Evolutionary conservation across 2,888 invertebrate genomes (phyloP).

Genomic region (Aethes cnicana): DNA sequence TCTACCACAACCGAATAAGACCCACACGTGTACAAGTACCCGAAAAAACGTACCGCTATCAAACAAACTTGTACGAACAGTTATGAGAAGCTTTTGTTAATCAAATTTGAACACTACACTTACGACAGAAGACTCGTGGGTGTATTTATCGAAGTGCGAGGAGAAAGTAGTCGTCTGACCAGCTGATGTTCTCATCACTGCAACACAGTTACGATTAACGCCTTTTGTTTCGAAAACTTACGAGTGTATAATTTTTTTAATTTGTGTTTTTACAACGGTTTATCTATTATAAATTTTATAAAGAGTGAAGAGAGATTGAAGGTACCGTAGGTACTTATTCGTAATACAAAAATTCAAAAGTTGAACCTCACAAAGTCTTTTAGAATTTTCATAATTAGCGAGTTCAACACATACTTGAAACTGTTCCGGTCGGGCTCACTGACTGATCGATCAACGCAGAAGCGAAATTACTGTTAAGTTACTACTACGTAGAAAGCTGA

Average conservation of each 20-base stretch:
- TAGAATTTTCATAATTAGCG: no score
- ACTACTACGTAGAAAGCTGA: no score
- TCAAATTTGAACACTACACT: conserved; percentile 2
- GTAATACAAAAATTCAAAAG: no score
- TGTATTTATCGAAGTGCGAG: conserved; percentile 1
- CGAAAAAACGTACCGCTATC: background rate
- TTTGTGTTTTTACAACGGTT: background rate
- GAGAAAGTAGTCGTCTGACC: conserved; percentile 26
- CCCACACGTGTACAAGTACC: background rate
- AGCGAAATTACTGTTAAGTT: no score
- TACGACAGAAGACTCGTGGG: background rate
- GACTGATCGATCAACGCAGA: no score
- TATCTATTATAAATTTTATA: background rate
- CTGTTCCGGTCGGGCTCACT: no score
- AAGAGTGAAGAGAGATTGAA: no score
- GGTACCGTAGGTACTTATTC: no score
- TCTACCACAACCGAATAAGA: background rate
- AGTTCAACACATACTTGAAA: no score
- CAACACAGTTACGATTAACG: conserved; percentile 16
- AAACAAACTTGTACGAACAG: conserved; percentile 1
- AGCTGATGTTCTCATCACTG: conserved; percentile 24
- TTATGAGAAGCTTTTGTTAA: background rate
- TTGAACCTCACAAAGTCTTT: no score
- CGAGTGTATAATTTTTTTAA: conserved; percentile 6
- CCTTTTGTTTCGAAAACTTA: conserved; percentile 22